Evolutionary conservation across 2,888 invertebrate genomes (phyloP), one percentile per base, ranked within the genome.

Genomic region (Phrixothrix hirtus): DNA sequence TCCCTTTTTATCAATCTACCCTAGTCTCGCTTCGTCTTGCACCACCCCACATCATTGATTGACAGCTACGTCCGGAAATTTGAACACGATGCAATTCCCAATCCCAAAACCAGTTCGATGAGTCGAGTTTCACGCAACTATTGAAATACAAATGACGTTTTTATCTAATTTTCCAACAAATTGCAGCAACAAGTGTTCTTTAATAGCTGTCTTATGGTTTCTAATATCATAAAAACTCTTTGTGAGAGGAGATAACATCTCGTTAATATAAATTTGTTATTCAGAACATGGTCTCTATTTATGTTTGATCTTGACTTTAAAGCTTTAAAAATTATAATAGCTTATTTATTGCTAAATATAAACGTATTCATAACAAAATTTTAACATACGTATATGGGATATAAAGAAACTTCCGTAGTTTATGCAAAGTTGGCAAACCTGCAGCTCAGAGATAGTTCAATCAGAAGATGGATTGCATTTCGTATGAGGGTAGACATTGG

Each of bases 141-240:
- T 58, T 61, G 66, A 63, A 63, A 65, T 65, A 54, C 57, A 66
- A 66, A 68, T 67, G 68, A 67, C 64, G 65, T 62, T 69, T 68
- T 69, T 65, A 68, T 70, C 67, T 71, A 69, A 71, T 71, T 69
- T 70, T 67, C 67, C 62, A 63, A 64, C 62, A 71, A 71, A 71
- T 71, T 70, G 61, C 63, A 69, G 71, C 71, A 71, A 71, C 71
- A 70, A 71, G 70, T 71, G 71, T 67, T 64, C 65, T 62, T 66
- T 70, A 69, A 69, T 67, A 63, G 66, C 63, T 59, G 59, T 63
- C 64, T 63, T 63, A 61, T 49, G 45, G 55, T 45, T 35, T 41
- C 55, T 45, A 43, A 43, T 39, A 44, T n/a, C 44, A 53, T 53
- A 53, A 53, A 53, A 53, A 53, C 46, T 35, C 46, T 46, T 46